A percentile compares a stretch with the other conserved stretches of the same genome.
These are phyloP conservation scores for Oplegnathus fasciatus DNA, from an alignment of 2,113 vertebrate species.

Conservation along the genomic window DNA sequence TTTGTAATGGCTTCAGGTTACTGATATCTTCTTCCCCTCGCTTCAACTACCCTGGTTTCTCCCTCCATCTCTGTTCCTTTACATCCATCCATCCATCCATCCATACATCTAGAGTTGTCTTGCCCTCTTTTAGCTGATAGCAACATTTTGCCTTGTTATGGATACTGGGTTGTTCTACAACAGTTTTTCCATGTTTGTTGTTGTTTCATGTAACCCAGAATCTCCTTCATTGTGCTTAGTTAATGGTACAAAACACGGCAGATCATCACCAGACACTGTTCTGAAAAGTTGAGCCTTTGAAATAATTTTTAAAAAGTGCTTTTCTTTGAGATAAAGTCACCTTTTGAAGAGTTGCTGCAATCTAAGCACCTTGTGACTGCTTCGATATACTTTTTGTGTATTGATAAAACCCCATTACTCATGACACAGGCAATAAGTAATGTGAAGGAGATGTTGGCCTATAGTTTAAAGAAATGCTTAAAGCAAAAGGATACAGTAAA, in stretches of 20 bases:
- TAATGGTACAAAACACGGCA: neutral
- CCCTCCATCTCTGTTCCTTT: neutral
- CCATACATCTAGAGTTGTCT: neutral
- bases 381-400: neutral
- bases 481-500: conserved; percentile 5
- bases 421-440: neutral
- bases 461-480: neutral
- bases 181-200: neutral
- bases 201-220: neutral
- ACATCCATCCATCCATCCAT: neutral
- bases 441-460: neutral
- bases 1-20: neutral
- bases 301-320: neutral
- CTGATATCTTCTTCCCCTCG: neutral
- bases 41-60: neutral
- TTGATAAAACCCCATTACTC: neutral
- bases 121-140: neutral
- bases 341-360: neutral
- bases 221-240: neutral
- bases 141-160: neutral
- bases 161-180: neutral
- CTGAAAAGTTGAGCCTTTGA: neutral
- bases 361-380: neutral
- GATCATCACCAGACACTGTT: no score
- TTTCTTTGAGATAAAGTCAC: neutral